Evolutionary conservation across 2,797 vertebrate species (phyloP).

Genomic region (Dendrocincla tyrannina): DNA sequence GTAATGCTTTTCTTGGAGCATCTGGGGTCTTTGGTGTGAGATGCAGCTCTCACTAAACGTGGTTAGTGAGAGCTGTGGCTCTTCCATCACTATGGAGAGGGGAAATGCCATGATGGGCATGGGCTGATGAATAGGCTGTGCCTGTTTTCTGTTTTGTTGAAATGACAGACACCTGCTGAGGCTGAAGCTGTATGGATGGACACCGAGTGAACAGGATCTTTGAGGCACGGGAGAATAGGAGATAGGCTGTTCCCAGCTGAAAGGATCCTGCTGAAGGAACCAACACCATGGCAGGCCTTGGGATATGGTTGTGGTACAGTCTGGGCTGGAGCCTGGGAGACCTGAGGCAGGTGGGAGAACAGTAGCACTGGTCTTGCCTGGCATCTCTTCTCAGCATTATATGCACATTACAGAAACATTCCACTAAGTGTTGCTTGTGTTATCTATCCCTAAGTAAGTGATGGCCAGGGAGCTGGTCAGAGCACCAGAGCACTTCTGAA

Average conservation of each 20-base stretch:
- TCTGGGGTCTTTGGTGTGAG: background rate
- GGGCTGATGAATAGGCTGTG: background rate
- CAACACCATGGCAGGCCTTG: accelerated
- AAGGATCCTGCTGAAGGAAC: background rate
- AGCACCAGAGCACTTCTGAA: background rate
- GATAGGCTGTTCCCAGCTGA: background rate
- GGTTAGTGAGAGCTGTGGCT: background rate
- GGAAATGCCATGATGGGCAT: background rate
- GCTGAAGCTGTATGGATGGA: background rate
- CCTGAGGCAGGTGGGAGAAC: background rate
- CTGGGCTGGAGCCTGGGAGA: background rate
- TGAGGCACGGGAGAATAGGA: accelerated
- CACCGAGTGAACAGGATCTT: background rate
- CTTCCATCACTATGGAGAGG: background rate
- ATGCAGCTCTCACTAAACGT: background rate
- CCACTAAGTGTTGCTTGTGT: accelerated
- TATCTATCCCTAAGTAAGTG: background rate
- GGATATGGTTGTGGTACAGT: background rate
- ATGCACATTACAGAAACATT: background rate
- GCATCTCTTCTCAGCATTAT: background rate
- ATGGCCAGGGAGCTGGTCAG: accelerated
- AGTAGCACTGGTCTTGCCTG: background rate
- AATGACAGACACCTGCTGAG: background rate
- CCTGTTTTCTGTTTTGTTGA: background rate
- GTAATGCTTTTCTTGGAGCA: background rate